Percentiles rank a stretch among this genome's conserved stretches.
Evolutionary conservation across 2,888 invertebrate species (phyloP).

Genomic region (Brassicogethes aeneus): DNA sequence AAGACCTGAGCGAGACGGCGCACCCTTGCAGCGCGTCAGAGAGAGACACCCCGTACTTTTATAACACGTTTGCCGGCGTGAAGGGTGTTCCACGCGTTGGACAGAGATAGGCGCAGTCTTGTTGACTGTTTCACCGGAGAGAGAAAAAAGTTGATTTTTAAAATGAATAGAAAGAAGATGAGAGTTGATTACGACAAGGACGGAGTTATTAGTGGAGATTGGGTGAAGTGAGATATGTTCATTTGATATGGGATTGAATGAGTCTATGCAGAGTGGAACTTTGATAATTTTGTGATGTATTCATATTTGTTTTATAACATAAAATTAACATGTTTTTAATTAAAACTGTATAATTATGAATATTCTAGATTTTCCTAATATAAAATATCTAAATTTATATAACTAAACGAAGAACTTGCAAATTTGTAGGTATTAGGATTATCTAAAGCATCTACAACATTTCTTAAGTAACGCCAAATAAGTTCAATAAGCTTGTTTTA

Average conservation of each 20-base stretch:
- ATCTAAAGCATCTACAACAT: no score
- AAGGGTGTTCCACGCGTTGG: slow-evolving; percentile 5
- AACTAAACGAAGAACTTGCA: no score
- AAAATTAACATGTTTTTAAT: neutral
- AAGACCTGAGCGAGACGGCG: neutral
- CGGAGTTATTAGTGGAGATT: slow-evolving; percentile 26
- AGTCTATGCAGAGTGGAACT: slow-evolving; percentile 28
- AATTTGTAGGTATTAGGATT: no score
- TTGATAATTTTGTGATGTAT: slow-evolving; percentile 22
- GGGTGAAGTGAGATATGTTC: slow-evolving; percentile 28
- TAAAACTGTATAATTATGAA: neutral
- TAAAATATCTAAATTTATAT: no score
- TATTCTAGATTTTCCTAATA: neutral
- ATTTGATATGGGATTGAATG: slow-evolving; percentile 27
- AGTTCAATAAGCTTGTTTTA: no score
- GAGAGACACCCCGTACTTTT: slow-evolving; percentile 35
- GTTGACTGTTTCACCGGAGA: slow-evolving; percentile 29
- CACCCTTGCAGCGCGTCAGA: slow-evolving; percentile 10
- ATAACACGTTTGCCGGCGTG: slow-evolving; percentile 21
- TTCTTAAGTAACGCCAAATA: no score
- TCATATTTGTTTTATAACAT: neutral
- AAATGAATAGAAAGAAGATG: slow-evolving; percentile 26
- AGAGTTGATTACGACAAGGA: slow-evolving; percentile 32
- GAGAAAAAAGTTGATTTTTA: slow-evolving; percentile 29
- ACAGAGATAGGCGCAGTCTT: slow-evolving; percentile 25